These are phyloP conservation scores for Plagodis pulveraria DNA, from an alignment of 2,888 invertebrate species.

Conservation along the genomic window DNA sequence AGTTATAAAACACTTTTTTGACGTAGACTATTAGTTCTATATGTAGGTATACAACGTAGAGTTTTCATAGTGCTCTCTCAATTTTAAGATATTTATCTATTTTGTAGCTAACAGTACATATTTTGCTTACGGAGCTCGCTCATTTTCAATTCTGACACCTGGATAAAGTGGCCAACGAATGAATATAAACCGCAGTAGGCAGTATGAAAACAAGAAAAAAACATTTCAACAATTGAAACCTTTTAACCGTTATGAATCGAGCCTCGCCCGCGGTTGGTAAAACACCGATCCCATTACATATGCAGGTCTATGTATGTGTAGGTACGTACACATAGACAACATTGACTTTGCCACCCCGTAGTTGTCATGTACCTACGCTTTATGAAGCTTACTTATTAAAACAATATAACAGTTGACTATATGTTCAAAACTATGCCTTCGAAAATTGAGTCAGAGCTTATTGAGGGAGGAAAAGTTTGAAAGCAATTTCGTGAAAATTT, in stretches of 20 bases:
- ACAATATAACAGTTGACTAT: conserved; percentile 51
- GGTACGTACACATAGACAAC: no score
- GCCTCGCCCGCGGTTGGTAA: conserved; percentile 30
- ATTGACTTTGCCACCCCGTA: conserved; percentile 4
- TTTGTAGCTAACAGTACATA: conserved; percentile 43
- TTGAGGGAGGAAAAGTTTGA: conserved; percentile 77
- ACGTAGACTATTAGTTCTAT: no score
- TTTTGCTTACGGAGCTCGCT: conserved; percentile 70
- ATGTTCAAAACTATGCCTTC: conserved; percentile 71
- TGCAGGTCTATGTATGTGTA: not conserved
- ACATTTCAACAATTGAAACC: conserved; percentile 50
- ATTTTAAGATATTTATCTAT: no score
- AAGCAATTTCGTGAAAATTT: conserved; percentile 82
- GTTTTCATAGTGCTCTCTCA: no score
- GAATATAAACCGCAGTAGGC: conserved; percentile 62
- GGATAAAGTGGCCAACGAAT: conserved; percentile 72
- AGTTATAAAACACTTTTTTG: no score
- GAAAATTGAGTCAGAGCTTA: conserved; percentile 71
- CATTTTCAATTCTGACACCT: conserved; percentile 81
- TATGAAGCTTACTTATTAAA: conserved; percentile 21
- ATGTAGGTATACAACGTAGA: no score
- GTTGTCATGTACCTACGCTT: conserved; percentile 26
- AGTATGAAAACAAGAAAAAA: conserved; percentile 52
- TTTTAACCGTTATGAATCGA: conserved; percentile 47
- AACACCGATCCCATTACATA: conserved; percentile 33